A percentile compares a stretch with the other conserved stretches of the same genome.
Evolutionary conservation across 2,113 vertebrate species (phyloP).

Genomic region (Callipepla californica): DNA sequence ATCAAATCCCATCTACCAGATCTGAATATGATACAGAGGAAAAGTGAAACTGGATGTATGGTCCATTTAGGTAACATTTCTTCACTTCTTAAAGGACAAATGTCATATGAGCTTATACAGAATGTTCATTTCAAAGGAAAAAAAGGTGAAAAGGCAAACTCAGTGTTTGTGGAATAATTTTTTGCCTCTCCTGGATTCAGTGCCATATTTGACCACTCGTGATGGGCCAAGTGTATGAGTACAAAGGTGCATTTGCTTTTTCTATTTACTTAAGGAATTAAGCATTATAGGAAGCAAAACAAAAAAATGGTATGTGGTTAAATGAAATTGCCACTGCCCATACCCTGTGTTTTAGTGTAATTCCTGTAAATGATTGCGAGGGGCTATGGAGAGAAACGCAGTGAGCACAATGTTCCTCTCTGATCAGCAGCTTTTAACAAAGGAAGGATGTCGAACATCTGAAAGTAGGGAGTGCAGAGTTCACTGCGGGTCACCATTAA

Average conservation of each 20-base stretch:
- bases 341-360: conserved; percentile 60
- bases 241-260: not conserved
- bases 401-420: conserved; percentile 56
- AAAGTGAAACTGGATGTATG: conserved; percentile 68
- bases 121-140: not conserved
- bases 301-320: conserved; percentile 18
- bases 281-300: conserved; percentile 19
- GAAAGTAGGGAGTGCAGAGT: conserved; percentile 53
- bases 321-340: conserved; percentile 32
- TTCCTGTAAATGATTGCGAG: conserved; percentile 60
- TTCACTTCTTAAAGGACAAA: conserved; percentile 56
- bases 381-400: conserved; percentile 34
- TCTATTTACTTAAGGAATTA: conserved; percentile 43
- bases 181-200: not conserved
- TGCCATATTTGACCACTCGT: not conserved
- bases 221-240: not conserved
- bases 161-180: not conserved
- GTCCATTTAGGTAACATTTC: conserved; percentile 39
- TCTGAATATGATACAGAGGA: conserved; percentile 62
- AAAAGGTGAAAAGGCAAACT: conserved; percentile 27
- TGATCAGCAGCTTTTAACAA: conserved; percentile 65
- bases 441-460: conserved; percentile 36
- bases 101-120: not conserved
- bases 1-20: conserved; percentile 73
- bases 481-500: conserved; percentile 46